A percentile compares a stretch with the other conserved stretches of the same genome.
Conservation (phyloP, 1,140 invertebrate species). For the Drosophila persimilis region DNA sequence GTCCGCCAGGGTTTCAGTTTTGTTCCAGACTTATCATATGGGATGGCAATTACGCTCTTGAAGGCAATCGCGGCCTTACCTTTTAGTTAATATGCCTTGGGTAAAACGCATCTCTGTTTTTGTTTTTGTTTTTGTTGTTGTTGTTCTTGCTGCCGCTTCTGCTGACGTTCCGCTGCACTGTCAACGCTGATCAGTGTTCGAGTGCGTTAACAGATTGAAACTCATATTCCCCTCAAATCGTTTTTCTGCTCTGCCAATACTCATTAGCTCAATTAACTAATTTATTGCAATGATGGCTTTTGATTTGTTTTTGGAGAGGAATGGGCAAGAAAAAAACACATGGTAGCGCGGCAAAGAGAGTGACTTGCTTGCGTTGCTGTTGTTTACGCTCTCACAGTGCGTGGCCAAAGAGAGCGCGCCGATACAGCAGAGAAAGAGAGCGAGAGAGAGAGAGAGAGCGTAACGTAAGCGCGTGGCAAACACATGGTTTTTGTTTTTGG, state of each 20-base stretch:
- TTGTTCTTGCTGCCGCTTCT: conserved; percentile 25
- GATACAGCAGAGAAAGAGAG: conserved; percentile 16
- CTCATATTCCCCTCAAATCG: not conserved
- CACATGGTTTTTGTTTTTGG: conserved; percentile 81
- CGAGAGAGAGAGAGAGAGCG: conserved; percentile 35
- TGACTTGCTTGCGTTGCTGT: not conserved
- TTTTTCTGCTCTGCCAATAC: not conserved
- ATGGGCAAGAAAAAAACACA: conserved; percentile 37
- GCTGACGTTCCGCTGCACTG: conserved; percentile 50
- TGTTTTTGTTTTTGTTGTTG: not conserved
- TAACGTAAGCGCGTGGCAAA: conserved; percentile 70
- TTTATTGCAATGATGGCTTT: conserved; percentile 33
- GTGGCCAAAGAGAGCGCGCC: conserved; percentile 1
- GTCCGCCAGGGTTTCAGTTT: not conserved
- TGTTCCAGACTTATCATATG: not conserved
- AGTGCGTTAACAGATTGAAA: conserved; percentile 5
- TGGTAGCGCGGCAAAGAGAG: conserved; percentile 20
- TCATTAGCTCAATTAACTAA: conserved; percentile 40
- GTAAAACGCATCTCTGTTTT: not conserved
- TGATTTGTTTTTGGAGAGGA: conserved; percentile 37
- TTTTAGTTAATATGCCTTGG: too few relatives aligned
- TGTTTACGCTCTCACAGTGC: not conserved
- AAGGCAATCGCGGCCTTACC: too few relatives aligned
- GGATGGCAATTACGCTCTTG: too few relatives aligned
- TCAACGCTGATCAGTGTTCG: conserved; percentile 22